phyloP scores from a whole-genome alignment of 2,797 vertebrate genomes.

The Danio albolineatus region DNA sequence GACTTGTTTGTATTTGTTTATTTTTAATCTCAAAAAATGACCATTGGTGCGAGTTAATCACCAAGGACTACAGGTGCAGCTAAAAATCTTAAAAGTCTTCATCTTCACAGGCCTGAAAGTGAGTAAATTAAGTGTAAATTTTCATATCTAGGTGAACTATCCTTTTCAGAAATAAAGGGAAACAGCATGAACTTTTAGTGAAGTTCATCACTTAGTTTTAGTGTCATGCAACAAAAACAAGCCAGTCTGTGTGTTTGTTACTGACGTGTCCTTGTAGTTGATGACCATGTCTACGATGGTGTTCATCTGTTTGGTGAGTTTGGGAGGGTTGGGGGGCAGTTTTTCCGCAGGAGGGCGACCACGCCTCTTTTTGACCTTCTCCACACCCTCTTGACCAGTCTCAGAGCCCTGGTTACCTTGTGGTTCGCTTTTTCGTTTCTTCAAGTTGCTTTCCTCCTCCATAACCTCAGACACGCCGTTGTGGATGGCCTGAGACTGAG shows the following conservation, averaged over 20 bases:
- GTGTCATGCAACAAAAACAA: background rate
- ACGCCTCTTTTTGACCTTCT: slow-evolving; percentile 95
- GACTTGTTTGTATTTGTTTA: too few species aligned
- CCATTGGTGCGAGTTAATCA: too few species aligned
- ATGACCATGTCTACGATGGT: slow-evolving; percentile 97
- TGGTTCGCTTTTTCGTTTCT: slow-evolving; percentile 92
- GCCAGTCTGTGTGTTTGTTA: slow-evolving; percentile 8
- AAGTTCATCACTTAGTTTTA: background rate
- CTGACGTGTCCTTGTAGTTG: slow-evolving; percentile 97
- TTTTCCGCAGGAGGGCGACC: slow-evolving; percentile 97
- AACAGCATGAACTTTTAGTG: background rate
- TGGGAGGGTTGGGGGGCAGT: slow-evolving; percentile 94
- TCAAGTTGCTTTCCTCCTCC: slow-evolving; percentile 94
- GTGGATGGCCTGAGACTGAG: slow-evolving; percentile 84
- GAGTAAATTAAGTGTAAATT: too few species aligned
- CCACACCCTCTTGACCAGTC: slow-evolving; percentile 84
- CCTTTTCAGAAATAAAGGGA: background rate
- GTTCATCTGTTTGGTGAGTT: slow-evolving; percentile 95
- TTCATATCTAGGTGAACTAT: too few species aligned
- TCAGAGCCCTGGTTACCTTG: slow-evolving; percentile 85
- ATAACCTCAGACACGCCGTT: slow-evolving; percentile 94
- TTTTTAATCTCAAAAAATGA: too few species aligned
- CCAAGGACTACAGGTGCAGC: too few species aligned
- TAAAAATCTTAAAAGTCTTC: too few species aligned
- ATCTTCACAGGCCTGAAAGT: too few species aligned